These are phyloP conservation scores for Holacanthella duospinosa DNA, from an alignment of 2,888 invertebrate species.

Conservation along the genomic window DNA sequence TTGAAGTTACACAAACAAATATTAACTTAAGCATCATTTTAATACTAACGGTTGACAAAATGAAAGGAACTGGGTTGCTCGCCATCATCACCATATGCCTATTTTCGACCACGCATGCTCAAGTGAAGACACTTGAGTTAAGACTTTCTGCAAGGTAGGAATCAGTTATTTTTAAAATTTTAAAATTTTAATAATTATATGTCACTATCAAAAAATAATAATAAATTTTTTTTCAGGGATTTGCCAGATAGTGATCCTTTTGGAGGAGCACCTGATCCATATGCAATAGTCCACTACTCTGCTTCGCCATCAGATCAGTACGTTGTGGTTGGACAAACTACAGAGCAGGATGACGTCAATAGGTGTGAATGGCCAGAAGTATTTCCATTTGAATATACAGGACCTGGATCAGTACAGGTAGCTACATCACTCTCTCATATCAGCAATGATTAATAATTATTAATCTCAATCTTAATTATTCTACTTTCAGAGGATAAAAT, in stretches of 20 bases:
- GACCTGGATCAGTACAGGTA: not conserved
- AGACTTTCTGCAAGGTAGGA: no score
- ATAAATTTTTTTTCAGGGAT: conserved; percentile 11
- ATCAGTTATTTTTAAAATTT: no score
- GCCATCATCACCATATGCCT: no score
- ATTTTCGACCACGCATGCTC: no score
- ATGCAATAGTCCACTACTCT: conserved; percentile 12
- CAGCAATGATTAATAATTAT: no score
- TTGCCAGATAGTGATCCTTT: conserved; percentile 11
- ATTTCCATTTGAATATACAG: conserved; percentile 3
- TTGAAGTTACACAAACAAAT: no score
- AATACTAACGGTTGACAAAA: no score
- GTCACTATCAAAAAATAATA: no score
- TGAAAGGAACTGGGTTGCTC: no score
- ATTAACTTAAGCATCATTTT: no score
- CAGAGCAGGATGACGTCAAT: conserved; percentile 1
- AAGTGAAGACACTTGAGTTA: no score
- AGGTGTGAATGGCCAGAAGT: conserved; percentile 10
- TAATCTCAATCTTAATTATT: not conserved
- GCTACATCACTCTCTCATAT: not conserved
- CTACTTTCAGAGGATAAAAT: conserved; percentile 9
- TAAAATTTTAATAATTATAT: no score
- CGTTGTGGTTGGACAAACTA: conserved; percentile 5
- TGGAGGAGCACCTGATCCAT: conserved; percentile 4
- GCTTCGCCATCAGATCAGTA: not conserved